These are phyloP conservation scores for Ypsolopha scabrella DNA, from an alignment of 2,888 invertebrate species.

Conservation along the genomic window DNA sequence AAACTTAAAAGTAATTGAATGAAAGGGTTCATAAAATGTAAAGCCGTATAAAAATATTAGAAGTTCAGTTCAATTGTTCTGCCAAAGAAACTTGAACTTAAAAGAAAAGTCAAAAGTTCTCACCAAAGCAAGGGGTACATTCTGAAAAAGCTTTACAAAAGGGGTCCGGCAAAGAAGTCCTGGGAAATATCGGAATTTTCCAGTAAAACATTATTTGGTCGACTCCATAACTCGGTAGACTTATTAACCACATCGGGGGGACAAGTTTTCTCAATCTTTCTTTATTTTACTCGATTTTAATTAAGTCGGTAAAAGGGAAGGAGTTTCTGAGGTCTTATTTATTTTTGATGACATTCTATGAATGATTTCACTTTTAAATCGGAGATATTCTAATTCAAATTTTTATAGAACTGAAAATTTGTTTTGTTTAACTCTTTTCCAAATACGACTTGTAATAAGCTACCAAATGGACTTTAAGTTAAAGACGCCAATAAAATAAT, in stretches of 20 bases:
- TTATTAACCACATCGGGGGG: constrained; percentile 15
- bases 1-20: no score
- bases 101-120: constrained; percentile 21
- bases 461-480: no score
- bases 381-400: no score
- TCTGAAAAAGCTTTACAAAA: constrained; percentile 7
- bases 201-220: constrained; percentile 8
- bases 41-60: constrained; percentile 4
- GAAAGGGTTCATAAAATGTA: neutral
- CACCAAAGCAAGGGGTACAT: constrained; percentile 8
- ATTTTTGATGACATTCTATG: constrained; percentile 44
- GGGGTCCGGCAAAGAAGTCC: neutral
- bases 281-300: constrained; percentile 41
- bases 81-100: constrained; percentile 8
- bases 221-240: constrained; percentile 2
- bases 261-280: constrained; percentile 14
- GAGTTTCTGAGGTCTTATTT: constrained; percentile 40
- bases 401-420: no score
- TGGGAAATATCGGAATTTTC: constrained; percentile 2
- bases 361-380: no score
- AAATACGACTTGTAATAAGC: neutral
- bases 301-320: constrained; percentile 53
- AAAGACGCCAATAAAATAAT: no score
- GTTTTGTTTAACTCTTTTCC: no score
- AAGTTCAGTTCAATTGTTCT: neutral